Base-by-base conservation (phyloP, 2,888 invertebrate genomes). In the Sabellastarte sp. region DNA sequence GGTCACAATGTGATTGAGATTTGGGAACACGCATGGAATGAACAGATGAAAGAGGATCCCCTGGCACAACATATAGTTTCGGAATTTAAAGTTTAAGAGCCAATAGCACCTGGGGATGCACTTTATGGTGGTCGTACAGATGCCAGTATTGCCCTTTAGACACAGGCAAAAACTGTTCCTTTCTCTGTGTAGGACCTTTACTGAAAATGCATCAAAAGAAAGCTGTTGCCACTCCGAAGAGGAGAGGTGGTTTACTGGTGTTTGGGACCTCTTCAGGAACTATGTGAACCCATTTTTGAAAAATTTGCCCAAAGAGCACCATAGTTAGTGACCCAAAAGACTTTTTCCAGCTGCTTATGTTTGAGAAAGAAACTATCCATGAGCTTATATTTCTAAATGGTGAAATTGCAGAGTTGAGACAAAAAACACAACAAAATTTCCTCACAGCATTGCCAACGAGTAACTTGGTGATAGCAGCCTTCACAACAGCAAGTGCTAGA, bases 401-500 rank as follows among this genome's bases (percentile, higher is more conserved):
- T 4, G 50, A 57, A 10, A 3, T 57, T 5, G n/a, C 57, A 1
- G 26, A 3, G 5, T 2, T 61, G 4, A 1, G 51, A n/a, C 57
- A 30, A 15, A 3, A 1, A 4, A 2, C 10, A 4, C 26, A 3
- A 29, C 2, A 57, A 2, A 31, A 57, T 5, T 33, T 57, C 26
- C n/a, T 32, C 1, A 15, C 15, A 5, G 2, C 3, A 2, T 29
- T 4, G 2, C 10, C 5, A 1, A 24, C 30, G 24, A 61, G 57
- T 3, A 61, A 61, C 29, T 32, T 61, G 2, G 32, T 76, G 10
- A 73, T 85, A 3, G 84, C 82, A 0, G 74, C 77, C 0, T 83
- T 79, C 57, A 80, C 80, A 0, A 83, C 82, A 1, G 64, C 77
- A 3, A 72, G 76, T 50, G 80, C 82, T 0, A 58, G 82, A 2